phyloP scores from a whole-genome alignment of 2,113 vertebrate species.

The Herpailurus yagouaroundi region DNA sequence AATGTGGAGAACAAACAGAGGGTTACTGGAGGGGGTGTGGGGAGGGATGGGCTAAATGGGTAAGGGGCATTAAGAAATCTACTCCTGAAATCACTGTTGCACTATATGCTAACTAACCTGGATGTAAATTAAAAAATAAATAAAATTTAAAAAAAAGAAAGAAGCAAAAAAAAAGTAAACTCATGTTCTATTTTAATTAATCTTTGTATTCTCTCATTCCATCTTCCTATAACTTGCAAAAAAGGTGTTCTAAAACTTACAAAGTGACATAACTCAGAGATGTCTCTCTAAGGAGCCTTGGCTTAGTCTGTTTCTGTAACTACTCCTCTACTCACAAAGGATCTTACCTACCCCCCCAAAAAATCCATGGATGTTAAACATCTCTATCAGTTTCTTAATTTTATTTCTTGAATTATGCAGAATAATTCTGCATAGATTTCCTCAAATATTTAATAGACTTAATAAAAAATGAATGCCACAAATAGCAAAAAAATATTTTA shows the following conservation, averaged over 20 bases:
- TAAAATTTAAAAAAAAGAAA: too few species aligned
- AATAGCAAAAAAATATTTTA: not conserved
- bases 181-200: not conserved
- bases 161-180: not conserved
- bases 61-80: too few species aligned
- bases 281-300: not conserved
- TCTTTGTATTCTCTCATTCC: not conserved
- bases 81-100: too few species aligned
- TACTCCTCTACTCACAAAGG: not conserved
- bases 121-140: too few species aligned
- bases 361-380: not conserved
- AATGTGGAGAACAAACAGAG: too few species aligned
- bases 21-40: too few species aligned
- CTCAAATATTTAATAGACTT: not conserved
- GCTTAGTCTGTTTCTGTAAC: not conserved
- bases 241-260: not conserved
- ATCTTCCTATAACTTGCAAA: not conserved
- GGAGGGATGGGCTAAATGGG: too few species aligned
- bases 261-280: not conserved
- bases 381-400: not conserved
- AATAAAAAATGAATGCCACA: not conserved
- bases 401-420: not conserved
- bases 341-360: not conserved
- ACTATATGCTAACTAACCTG: too few species aligned
- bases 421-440: not conserved